These are phyloP conservation scores for Alces alces DNA, from an alignment of 2,113 vertebrate genomes.

Conservation along the genomic window DNA sequence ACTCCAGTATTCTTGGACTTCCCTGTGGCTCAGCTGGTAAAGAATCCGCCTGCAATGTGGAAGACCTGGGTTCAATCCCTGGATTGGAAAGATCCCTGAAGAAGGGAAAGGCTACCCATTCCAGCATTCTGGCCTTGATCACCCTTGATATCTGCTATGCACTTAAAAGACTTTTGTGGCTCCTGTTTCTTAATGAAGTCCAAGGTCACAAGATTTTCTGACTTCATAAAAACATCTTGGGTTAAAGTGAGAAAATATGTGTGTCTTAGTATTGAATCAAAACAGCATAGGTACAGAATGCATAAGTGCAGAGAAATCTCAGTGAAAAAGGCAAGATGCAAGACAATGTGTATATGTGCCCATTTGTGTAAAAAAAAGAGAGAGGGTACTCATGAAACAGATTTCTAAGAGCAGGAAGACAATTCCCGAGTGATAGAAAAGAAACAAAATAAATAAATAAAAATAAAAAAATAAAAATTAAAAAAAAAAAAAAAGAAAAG, in stretches of 20 bases:
- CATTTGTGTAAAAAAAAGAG: not conserved
- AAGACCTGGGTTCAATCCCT: not conserved
- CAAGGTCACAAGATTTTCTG: not conserved
- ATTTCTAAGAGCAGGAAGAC: constrained; percentile 6
- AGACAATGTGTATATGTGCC: not conserved
- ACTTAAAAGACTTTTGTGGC: not conserved
- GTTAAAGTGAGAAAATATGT: constrained; percentile 14
- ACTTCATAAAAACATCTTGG: not conserved
- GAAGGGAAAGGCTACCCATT: not conserved
- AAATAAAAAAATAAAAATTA: not conserved
- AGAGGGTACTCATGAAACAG: not conserved
- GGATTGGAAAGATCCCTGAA: not conserved
- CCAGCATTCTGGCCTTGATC: not conserved
- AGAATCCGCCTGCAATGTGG: not conserved
- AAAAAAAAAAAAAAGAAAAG: constrained; percentile 49
- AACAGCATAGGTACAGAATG: not conserved
- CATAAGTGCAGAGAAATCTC: not conserved
- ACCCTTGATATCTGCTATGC: not conserved
- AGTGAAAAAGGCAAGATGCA: not conserved
- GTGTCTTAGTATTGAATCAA: constrained; percentile 10
- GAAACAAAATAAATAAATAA: not conserved
- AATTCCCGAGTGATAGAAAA: constrained; percentile 1
- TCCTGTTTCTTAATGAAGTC: not conserved
- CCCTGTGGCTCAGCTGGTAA: not conserved
- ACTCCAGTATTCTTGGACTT: not conserved